Conservation (phyloP, 2,888 invertebrate genomes). For the Alviniconcha strummeri region DNA sequence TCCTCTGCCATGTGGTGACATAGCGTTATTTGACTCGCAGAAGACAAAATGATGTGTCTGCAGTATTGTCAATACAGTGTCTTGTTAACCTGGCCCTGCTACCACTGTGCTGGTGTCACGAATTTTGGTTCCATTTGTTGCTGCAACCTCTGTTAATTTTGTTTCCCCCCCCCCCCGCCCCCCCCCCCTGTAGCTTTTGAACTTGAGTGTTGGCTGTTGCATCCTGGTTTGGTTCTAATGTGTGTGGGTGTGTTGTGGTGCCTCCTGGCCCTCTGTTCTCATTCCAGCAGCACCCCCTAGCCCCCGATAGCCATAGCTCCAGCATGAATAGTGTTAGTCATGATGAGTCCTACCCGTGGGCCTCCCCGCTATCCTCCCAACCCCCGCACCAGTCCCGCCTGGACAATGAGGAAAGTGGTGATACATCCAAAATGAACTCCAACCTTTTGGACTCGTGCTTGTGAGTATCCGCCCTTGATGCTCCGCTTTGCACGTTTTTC, state of each 20-base stretch:
- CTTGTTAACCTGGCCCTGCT: too few relatives aligned
- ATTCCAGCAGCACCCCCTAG: constrained; percentile 19
- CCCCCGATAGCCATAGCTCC: constrained; percentile 37
- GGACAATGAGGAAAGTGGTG: constrained; percentile 28
- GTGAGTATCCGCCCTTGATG: constrained; percentile 57
- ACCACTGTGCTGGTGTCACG: too few relatives aligned
- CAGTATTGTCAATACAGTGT: too few relatives aligned
- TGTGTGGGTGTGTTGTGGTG: not conserved
- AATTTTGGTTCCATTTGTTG: too few relatives aligned
- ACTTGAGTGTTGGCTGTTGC: not conserved
- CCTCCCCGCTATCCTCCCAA: constrained; percentile 49
- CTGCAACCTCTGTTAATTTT: not conserved
- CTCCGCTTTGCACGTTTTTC: not conserved
- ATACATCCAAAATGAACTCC: constrained; percentile 59
- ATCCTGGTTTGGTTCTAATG: constrained; percentile 7
- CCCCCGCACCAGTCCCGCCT: constrained; percentile 42
- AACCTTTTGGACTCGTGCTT: constrained; percentile 69
- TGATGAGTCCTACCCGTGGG: constrained; percentile 66
- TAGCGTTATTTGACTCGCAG: too few relatives aligned
- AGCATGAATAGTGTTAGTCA: constrained; percentile 65
- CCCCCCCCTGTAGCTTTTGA: not conserved
- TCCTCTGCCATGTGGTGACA: too few relatives aligned
- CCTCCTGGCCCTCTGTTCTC: not conserved
- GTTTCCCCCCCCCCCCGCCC: not conserved
- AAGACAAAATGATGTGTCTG: too few relatives aligned